These are phyloP conservation scores for Tanypteryx hageni DNA, from an alignment of 2,888 invertebrate species.

Conservation along the genomic window DNA sequence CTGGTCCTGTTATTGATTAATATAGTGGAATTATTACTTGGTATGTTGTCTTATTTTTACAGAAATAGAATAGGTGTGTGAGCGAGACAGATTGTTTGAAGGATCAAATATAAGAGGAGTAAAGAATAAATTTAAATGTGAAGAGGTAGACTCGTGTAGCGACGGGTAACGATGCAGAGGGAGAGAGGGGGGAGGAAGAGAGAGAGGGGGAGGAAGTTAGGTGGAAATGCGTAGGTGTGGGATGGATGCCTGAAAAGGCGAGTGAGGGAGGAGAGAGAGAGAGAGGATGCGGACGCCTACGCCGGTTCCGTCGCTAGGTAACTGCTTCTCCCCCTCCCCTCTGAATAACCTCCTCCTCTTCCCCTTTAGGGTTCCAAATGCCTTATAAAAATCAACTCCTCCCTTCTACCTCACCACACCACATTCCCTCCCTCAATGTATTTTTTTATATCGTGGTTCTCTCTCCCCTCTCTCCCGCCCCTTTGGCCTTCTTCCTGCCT, in stretches of 20 bases:
- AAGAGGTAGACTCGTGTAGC: background rate
- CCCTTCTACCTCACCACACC: background rate
- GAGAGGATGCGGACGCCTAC: slow-evolving; percentile 47
- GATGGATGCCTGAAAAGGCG: background rate
- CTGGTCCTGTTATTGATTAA: too few relatives aligned
- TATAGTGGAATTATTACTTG: too few relatives aligned
- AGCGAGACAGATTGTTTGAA: background rate
- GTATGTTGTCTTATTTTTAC: too few relatives aligned
- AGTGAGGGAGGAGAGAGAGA: background rate
- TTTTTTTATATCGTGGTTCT: background rate
- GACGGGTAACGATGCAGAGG: background rate
- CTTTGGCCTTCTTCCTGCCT: background rate
- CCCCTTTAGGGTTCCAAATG: slow-evolving; percentile 16
- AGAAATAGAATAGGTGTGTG: too few relatives aligned
- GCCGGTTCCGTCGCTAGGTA: slow-evolving; percentile 6
- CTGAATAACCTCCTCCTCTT: background rate
- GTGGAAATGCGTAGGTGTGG: slow-evolving; percentile 18
- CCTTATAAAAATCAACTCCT: slow-evolving; percentile 39
- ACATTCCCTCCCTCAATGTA: background rate
- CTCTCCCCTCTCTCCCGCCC: background rate
- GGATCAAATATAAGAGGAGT: background rate
- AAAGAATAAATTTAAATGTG: background rate
- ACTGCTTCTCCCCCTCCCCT: background rate
- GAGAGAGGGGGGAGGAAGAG: background rate
- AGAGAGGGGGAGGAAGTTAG: background rate